phyloP scores from a whole-genome alignment of 2,797 vertebrate species.

The Denticeps clupeoides region DNA sequence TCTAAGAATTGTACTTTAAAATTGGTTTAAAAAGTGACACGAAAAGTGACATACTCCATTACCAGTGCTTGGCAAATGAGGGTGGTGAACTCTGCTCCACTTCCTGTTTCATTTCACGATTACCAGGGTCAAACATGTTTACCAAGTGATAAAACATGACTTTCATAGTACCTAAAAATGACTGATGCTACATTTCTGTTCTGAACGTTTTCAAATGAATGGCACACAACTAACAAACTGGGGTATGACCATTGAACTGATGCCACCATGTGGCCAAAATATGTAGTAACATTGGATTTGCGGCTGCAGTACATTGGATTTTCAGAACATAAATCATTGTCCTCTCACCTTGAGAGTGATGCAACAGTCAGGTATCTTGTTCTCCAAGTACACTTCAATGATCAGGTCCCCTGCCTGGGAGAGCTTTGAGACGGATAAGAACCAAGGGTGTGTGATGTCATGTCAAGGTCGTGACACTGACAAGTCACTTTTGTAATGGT shows the following conservation, averaged over 20 bases:
- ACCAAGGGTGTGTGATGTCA: neutral
- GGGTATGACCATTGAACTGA: neutral
- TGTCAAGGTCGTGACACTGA: neutral
- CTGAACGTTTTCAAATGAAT: no score
- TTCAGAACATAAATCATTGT: neutral
- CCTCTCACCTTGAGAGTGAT: slow-evolving; percentile 81
- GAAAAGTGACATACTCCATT: no score
- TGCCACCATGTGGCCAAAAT: slow-evolving; percentile 23
- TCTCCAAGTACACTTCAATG: slow-evolving; percentile 89
- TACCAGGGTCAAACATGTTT: no score
- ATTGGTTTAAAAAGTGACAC: no score
- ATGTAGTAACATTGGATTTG: slow-evolving; percentile 4
- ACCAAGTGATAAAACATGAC: no score
- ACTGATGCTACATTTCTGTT: no score
- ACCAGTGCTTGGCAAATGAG: no score
- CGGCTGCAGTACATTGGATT: neutral
- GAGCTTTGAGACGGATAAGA: slow-evolving; percentile 67
- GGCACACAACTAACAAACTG: no score
- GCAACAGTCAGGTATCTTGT: slow-evolving; percentile 83
- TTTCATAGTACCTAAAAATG: no score
- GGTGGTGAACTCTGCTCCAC: no score
- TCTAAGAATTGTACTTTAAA: no score
- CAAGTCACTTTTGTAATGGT: neutral
- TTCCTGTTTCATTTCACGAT: no score
- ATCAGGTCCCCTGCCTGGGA: slow-evolving; percentile 95